Evolutionary conservation across 2,113 vertebrate species (phyloP).

Genomic region (Numida meleagris): DNA sequence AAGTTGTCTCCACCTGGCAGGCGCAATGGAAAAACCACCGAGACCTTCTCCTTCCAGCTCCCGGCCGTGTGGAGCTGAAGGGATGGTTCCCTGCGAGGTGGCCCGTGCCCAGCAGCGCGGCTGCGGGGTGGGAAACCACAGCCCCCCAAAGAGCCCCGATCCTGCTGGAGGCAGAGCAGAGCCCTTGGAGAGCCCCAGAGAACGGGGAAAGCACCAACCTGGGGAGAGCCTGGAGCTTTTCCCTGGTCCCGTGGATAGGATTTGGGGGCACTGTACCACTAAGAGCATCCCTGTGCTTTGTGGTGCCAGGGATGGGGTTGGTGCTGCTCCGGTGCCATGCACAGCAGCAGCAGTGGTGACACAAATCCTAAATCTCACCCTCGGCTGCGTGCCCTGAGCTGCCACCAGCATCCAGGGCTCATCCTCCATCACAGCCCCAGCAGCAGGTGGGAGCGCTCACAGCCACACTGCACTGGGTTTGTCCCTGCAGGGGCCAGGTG

Average conservation of each 20-base stretch:
- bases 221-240: neutral
- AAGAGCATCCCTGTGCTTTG: rapidly evolving
- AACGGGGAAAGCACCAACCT: neutral
- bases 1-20: constrained; percentile 67
- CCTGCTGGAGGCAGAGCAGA: neutral
- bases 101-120: constrained; percentile 21
- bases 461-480: neutral
- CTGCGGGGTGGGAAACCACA: neutral
- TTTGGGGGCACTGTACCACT: neutral
- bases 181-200: neutral
- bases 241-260: neutral
- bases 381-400: rapidly evolving
- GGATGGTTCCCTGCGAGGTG: constrained; percentile 34
- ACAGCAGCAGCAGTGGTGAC: neutral
- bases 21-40: constrained; percentile 56
- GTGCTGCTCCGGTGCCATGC: neutral
- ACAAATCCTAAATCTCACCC: neutral
- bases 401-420: rapidly evolving
- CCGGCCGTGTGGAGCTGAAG: constrained; percentile 27
- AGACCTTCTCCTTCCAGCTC: constrained; percentile 65
- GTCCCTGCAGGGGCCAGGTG: neutral
- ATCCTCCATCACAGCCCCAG: rapidly evolving
- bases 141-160: neutral
- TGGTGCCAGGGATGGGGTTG: neutral
- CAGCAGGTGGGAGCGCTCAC: neutral